Evolutionary conservation across 2,888 invertebrate genomes (phyloP), one percentile per base, ranked within the genome.

Genomic region (Oscheius sp.): DNA sequence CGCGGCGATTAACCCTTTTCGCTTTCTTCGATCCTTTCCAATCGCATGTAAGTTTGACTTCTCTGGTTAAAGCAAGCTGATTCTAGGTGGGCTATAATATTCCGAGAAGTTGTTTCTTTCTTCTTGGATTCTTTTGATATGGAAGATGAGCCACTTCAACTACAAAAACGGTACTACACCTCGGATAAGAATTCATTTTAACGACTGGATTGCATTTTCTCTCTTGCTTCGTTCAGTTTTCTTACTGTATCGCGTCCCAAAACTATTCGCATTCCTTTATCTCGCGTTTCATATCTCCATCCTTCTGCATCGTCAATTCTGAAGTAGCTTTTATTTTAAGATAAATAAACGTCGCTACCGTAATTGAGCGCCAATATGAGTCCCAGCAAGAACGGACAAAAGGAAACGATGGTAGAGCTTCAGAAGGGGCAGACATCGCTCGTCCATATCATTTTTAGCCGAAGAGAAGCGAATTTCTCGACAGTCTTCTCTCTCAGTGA

Each of bases 261-360:
- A 8, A 80, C 73, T 25, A 80, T 72, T 53, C 69, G 65, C 73
- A 78, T 80, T 25, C 72, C 71, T 55, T 76, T 72, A 63, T 80
- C 80, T 31, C 80, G 39, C 46, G 80, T 78, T 52, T 80, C 80
- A 55, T 61, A 80, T 3, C 80, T 71, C 53, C 76, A 74, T 39
- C 80, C 80, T 57, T 80, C 80, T 10, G 77, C 80, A 20, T 80
- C 80, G 65, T 80, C 80, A 34, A 80, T 77, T 64, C 80, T 80
- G 66, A 66, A 75, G n/a, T n/a, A n/a, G n/a, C 23, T 17, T 1
- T 15, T 20, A 42, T 12, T 42, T 42, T 42, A 17, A n/a, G 1
- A 27, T 48, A 5, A 3, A 3, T 12, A 25, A 6, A 52, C 6
- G 6, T 1, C 5, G 55, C 34, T 12, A 75, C 80, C 80, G 71